phyloP scores from a whole-genome alignment of 2,113 vertebrate genomes.

The Paratilapia polleni region DNA sequence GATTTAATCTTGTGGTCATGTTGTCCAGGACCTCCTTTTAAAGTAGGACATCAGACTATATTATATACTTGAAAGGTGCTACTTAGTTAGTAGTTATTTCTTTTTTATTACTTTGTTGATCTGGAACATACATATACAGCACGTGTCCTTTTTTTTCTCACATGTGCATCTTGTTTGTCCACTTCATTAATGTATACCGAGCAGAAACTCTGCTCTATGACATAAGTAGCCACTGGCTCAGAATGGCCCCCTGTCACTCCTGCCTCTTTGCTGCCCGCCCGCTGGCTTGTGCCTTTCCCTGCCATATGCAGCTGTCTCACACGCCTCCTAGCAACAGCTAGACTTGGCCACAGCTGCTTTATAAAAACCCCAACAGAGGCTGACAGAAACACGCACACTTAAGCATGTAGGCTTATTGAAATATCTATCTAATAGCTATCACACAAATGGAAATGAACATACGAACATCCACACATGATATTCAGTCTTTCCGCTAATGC shows the following conservation, averaged over 20 bases:
- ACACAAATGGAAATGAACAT: not conserved
- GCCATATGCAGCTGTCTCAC: constrained; percentile 48
- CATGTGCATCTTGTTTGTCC: not conserved
- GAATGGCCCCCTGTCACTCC: constrained; percentile 21
- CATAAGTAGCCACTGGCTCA: constrained; percentile 12
- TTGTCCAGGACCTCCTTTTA: not conserved
- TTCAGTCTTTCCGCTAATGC: not conserved
- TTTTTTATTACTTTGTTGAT: not conserved
- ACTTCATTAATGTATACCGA: not conserved
- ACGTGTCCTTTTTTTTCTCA: not conserved
- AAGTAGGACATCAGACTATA: not conserved
- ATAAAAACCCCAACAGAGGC: constrained; percentile 1
- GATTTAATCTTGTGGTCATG: not conserved
- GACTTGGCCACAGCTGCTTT: constrained; percentile 45
- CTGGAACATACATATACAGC: not conserved
- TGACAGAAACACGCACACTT: not conserved
- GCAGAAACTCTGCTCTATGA: not conserved
- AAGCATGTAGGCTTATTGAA: not conserved
- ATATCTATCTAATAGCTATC: not conserved
- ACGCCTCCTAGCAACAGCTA: constrained; percentile 58
- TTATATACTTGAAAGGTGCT: not conserved
- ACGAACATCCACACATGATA: not conserved
- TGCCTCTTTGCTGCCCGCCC: constrained; percentile 30
- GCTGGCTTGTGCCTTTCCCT: constrained; percentile 51
- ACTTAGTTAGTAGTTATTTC: not conserved